Conservation (phyloP, 2,797 vertebrate genomes). For the Manis javanica region DNA sequence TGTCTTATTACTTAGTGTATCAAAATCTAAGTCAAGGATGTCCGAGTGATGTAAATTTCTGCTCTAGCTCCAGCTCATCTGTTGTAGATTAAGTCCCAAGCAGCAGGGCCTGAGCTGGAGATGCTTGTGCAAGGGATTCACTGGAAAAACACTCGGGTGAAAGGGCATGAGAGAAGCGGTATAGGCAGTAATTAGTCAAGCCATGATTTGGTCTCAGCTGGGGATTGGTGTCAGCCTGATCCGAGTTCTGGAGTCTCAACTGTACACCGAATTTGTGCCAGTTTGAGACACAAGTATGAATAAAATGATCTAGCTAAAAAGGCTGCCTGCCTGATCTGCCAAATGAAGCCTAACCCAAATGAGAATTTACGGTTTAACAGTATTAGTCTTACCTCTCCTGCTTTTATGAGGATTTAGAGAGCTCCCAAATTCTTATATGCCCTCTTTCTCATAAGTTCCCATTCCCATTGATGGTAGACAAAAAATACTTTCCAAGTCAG, state of each 20-base stretch:
- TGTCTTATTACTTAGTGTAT: background rate
- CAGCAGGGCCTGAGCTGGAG: background rate
- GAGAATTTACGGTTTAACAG: background rate
- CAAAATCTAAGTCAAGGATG: background rate
- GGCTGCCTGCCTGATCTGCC: background rate
- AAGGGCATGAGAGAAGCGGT: background rate
- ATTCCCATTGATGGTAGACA: background rate
- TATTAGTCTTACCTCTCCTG: background rate
- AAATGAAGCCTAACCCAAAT: background rate
- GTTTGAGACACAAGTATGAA: background rate
- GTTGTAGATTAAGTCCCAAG: background rate
- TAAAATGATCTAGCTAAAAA: background rate
- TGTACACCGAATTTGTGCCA: background rate
- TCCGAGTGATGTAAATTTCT: background rate
- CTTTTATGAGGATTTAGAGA: background rate
- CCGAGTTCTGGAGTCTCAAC: background rate
- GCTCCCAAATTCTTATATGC: background rate
- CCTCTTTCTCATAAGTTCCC: background rate
- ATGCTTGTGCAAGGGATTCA: background rate
- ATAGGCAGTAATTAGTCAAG: background rate
- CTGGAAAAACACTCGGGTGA: background rate
- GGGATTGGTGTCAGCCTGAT: background rate
- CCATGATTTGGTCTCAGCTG: background rate
- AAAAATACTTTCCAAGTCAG: background rate
- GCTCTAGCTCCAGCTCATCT: background rate